phyloP scores from a whole-genome alignment of 2,888 invertebrate species.

The Andrena trimmerana region DNA sequence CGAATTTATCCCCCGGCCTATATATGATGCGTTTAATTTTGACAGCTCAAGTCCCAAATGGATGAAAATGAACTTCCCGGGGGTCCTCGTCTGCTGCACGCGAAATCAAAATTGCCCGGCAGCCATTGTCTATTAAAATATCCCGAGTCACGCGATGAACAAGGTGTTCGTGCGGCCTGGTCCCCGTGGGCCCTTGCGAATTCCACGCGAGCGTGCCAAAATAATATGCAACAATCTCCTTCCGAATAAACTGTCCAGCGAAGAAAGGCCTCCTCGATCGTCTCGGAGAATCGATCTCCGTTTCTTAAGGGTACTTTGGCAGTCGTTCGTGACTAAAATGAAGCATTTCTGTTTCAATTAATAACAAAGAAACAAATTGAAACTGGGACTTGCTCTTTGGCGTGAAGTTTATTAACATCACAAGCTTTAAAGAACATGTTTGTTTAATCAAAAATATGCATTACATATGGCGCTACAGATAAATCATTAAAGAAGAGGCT shows the following conservation, averaged over 20 bases:
- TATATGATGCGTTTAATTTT: background rate
- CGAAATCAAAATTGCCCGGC: conserved; percentile 34
- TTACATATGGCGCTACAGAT: no score
- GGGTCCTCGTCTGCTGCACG: conserved; percentile 33
- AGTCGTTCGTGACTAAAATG: no score
- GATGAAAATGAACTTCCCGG: background rate
- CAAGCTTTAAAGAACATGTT: no score
- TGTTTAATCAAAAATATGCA: no score
- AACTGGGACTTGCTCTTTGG: no score
- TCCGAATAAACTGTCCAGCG: background rate
- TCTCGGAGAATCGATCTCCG: no score
- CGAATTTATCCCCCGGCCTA: background rate
- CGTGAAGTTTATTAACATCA: no score
- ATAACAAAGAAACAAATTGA: no score
- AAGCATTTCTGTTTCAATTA: no score
- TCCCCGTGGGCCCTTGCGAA: background rate
- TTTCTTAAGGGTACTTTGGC: no score
- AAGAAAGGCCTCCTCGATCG: no score
- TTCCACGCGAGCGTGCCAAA: conserved; percentile 2
- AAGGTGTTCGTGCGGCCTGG: background rate
- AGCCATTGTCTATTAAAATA: conserved; percentile 45
- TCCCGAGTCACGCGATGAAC: conserved; percentile 43
- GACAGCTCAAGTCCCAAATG: background rate
- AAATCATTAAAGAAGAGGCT: no score
- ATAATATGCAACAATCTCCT: background rate